Evolutionary conservation across 1,140 invertebrate species (phyloP).

Genomic region (Bombus soroeensis): DNA sequence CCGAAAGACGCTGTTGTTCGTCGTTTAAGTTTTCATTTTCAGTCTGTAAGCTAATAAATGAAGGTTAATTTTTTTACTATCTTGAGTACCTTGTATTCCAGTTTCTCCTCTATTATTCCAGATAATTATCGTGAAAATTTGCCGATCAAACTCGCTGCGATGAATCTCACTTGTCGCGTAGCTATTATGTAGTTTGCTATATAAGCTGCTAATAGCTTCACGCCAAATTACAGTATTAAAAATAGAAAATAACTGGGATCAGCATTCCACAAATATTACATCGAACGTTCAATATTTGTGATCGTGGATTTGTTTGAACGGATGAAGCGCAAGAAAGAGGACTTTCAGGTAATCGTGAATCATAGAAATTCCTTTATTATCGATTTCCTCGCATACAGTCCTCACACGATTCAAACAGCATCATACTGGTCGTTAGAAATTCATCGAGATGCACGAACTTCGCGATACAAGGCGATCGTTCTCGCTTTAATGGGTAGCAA

Average conservation of each 20-base stretch:
- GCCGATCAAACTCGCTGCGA: too few species aligned
- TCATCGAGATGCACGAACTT: slow-evolving; percentile 33
- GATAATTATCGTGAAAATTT: too few species aligned
- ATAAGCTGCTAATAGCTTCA: neutral
- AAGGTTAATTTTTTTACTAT: slow-evolving; percentile 77
- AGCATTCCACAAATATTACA: neutral
- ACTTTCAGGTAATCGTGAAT: neutral
- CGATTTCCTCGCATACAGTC: slow-evolving; percentile 45
- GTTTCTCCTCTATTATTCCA: neutral
- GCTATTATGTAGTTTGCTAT: neutral
- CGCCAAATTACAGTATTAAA: neutral
- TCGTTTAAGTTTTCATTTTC: slow-evolving; percentile 76
- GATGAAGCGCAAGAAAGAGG: neutral
- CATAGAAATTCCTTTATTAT: slow-evolving; percentile 65
- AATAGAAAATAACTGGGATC: neutral
- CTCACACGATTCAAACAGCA: slow-evolving; percentile 15
- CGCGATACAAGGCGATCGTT: slow-evolving; percentile 17
- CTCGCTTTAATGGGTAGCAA: slow-evolving; percentile 34
- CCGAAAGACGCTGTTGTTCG: slow-evolving; percentile 55
- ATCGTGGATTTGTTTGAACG: neutral
- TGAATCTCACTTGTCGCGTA: too few species aligned
- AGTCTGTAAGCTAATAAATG: slow-evolving; percentile 78
- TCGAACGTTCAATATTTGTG: neutral
- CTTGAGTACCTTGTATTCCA: neutral
- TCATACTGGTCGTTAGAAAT: slow-evolving; percentile 48